Evolutionary conservation across 2,888 invertebrate species (phyloP).

Genomic region (Prosopocoilus inquinatus): DNA sequence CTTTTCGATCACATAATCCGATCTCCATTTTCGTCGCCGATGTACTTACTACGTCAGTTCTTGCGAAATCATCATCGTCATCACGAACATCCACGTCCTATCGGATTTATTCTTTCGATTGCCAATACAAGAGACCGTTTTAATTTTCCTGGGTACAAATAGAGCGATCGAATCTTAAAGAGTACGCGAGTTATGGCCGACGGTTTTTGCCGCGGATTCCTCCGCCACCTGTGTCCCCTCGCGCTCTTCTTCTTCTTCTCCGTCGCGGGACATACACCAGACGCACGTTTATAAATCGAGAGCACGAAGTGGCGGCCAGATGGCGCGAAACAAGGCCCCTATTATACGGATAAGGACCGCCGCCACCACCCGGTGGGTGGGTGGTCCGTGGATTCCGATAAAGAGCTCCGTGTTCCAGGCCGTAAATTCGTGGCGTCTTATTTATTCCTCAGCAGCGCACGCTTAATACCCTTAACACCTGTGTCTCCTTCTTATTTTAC

Average conservation of each 20-base stretch:
- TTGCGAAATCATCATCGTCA: too few species aligned
- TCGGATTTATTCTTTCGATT: too few species aligned
- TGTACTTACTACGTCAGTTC: too few species aligned
- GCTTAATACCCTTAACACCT: conserved; percentile 12
- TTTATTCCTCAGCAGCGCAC: conserved; percentile 3
- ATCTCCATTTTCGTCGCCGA: too few species aligned
- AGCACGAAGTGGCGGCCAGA: conserved; percentile 15
- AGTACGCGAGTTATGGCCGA: too few species aligned
- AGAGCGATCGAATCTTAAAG: too few species aligned
- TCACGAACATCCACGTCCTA: too few species aligned
- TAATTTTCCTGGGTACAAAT: too few species aligned
- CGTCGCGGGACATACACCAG: background rate
- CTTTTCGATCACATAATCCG: too few species aligned
- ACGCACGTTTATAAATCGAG: conserved; percentile 8
- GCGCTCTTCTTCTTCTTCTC: background rate
- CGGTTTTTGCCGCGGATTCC: too few species aligned
- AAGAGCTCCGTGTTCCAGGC: conserved; percentile 6
- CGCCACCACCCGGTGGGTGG: conserved; percentile 15
- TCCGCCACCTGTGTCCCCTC: background rate
- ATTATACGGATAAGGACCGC: conserved; percentile 11
- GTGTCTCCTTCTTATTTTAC: conserved; percentile 6
- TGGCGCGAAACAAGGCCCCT: conserved; percentile 20
- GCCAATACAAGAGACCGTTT: too few species aligned
- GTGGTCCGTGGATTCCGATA: conserved; percentile 24
- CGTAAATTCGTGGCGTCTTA: conserved; percentile 7